Conservation (phyloP, 2,888 invertebrate species). For the Clusia tigrina region DNA sequence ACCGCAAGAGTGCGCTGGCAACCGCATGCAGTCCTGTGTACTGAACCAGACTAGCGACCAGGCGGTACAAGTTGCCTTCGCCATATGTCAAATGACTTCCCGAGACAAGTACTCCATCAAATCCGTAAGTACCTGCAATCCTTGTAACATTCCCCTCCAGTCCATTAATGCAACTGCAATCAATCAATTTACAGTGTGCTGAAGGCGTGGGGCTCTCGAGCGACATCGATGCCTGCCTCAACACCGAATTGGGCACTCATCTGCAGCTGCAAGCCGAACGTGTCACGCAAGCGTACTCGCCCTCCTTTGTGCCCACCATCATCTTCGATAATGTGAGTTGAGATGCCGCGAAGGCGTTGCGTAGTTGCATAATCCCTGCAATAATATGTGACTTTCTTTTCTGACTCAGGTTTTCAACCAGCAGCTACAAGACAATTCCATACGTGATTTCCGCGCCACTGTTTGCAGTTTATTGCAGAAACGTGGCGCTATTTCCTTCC, state of each 20-base stretch:
- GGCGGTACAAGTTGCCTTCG: conserved; percentile 65
- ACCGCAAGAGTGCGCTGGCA: conserved; percentile 70
- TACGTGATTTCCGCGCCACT: conserved; percentile 62
- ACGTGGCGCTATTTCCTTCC: conserved; percentile 37
- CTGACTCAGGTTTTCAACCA: conserved; percentile 61
- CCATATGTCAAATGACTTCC: conserved; percentile 67
- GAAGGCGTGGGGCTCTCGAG: conserved; percentile 57
- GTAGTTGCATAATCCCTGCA: not conserved
- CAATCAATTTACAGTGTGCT: conserved; percentile 61
- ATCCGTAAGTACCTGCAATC: conserved; percentile 40
- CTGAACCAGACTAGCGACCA: conserved; percentile 63
- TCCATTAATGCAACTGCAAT: not conserved
- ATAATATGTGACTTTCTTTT: conserved; percentile 15
- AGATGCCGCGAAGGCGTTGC: no score
- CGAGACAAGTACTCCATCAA: conserved; percentile 61
- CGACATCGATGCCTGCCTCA: conserved; percentile 62
- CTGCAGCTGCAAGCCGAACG: conserved; percentile 66
- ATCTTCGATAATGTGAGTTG: conserved; percentile 66
- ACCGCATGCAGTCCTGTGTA: conserved; percentile 71
- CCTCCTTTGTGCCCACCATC: conserved; percentile 67
- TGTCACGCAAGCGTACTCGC: conserved; percentile 60
- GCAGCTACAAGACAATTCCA: conserved; percentile 63
- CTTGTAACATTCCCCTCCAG: not conserved
- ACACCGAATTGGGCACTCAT: conserved; percentile 61
- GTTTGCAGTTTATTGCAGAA: conserved; percentile 59